Percentiles rank a stretch among this genome's conserved stretches.
phyloP scores from a whole-genome alignment of 2,113 vertebrate genomes.

The Myiopsitta monachus region DNA sequence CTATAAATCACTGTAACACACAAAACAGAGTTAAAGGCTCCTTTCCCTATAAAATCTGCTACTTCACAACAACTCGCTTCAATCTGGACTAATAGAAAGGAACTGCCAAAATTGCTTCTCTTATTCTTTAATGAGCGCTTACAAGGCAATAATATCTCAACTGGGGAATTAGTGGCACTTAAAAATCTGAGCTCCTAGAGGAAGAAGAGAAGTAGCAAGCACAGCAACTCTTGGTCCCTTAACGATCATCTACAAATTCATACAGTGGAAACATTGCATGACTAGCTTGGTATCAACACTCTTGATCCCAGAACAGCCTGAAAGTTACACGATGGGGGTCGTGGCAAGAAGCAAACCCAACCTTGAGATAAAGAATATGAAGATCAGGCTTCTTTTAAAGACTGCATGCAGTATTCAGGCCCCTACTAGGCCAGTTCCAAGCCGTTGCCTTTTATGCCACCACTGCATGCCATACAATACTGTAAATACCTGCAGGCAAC shows the following conservation, averaged over 20 bases:
- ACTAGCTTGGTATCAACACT: background rate
- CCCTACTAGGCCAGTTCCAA: background rate
- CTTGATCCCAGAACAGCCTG: background rate
- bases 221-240: background rate
- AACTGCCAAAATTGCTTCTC: background rate
- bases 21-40: background rate
- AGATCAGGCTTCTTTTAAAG: background rate
- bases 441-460: background rate
- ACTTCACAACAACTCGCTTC: background rate
- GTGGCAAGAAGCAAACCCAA: background rate
- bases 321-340: background rate
- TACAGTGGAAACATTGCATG: background rate
- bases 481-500: background rate
- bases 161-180: background rate
- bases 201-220: background rate
- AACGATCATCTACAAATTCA: background rate
- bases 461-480: background rate
- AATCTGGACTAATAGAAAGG: background rate
- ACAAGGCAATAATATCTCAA: background rate
- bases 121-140: conserved; percentile 16
- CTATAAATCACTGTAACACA: background rate
- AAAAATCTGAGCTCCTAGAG: background rate
- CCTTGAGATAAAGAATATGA: background rate
- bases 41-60: background rate
- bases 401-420: background rate